Conservation (phyloP, 2,888 invertebrate genomes). For the Harpalus rubripes region DNA sequence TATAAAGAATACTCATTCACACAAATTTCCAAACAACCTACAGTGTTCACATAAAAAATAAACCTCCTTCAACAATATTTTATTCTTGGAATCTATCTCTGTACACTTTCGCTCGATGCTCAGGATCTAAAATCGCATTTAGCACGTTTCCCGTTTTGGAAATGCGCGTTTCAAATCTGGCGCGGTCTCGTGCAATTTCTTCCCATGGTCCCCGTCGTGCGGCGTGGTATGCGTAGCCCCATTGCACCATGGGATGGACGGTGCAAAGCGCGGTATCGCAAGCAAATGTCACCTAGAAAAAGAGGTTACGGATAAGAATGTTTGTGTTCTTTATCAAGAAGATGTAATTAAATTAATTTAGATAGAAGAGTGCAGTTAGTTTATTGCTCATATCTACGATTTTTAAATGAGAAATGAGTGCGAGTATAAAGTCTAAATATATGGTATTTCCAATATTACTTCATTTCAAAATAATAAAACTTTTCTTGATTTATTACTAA, state of each 20-base stretch:
- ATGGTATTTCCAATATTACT: no score
- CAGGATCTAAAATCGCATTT: constrained; percentile 75
- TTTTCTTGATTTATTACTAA: no score
- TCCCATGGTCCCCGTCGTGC: constrained; percentile 82
- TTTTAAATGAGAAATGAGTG: no score
- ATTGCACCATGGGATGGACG: constrained; percentile 79
- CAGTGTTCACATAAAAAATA: constrained; percentile 2
- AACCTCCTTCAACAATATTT: neutral
- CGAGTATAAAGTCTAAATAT: no score
- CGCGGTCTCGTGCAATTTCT: constrained; percentile 78
- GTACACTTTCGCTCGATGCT: constrained; percentile 78
- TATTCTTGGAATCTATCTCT: constrained; percentile 75
- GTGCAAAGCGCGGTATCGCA: constrained; percentile 74
- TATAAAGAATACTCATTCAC: neutral
- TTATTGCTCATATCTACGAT: no score
- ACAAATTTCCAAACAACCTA: neutral
- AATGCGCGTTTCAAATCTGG: constrained; percentile 78
- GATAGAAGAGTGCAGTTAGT: no score
- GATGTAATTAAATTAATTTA: no score
- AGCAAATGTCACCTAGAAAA: constrained; percentile 79
- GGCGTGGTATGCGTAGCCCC: constrained; percentile 80
- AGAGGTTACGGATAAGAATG: constrained; percentile 44
- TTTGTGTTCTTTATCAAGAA: no score
- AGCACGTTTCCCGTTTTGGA: constrained; percentile 74
- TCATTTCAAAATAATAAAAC: no score